Percentiles rank a stretch among this genome's conserved stretches.
Evolutionary conservation across 1,140 invertebrate species (phyloP).

Genomic region (Neodiprion lecontei): DNA sequence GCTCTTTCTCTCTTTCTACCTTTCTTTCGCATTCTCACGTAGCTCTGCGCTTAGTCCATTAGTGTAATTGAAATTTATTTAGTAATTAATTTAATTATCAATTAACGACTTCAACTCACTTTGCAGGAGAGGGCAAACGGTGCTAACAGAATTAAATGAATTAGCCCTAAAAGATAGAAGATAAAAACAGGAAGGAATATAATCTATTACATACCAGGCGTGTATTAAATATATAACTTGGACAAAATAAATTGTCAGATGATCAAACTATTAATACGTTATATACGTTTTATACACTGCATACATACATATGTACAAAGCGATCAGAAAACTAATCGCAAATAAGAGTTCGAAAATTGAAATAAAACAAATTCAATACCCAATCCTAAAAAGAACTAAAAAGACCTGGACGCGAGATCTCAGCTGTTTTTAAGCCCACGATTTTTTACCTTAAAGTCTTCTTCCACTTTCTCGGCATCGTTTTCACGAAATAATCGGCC

Average conservation of each 20-base stretch:
- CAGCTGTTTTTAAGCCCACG: no score
- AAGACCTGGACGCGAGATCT: no score
- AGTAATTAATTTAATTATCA: constrained; percentile 63
- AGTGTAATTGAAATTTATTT: constrained; percentile 63
- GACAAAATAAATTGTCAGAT: no score
- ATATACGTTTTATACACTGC: background rate
- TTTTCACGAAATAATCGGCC: background rate
- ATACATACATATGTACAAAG: background rate
- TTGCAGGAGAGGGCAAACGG: constrained; percentile 23
- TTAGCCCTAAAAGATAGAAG: constrained; percentile 58
- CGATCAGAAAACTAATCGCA: background rate
- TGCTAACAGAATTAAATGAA: constrained; percentile 62
- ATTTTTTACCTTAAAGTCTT: no score
- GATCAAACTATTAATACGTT: no score
- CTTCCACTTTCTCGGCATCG: no score
- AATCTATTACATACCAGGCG: no score
- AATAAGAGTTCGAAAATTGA: background rate
- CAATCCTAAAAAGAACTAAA: no score
- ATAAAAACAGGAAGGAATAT: constrained; percentile 59
- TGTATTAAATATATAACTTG: no score
- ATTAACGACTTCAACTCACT: constrained; percentile 32
- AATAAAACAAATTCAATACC: background rate
- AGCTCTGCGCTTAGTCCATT: constrained; percentile 50
- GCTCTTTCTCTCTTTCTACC: background rate
- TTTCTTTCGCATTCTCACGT: background rate